Base-by-base conservation (phyloP, 1,140 invertebrate species). In the Drosophila repletoides region DNA sequence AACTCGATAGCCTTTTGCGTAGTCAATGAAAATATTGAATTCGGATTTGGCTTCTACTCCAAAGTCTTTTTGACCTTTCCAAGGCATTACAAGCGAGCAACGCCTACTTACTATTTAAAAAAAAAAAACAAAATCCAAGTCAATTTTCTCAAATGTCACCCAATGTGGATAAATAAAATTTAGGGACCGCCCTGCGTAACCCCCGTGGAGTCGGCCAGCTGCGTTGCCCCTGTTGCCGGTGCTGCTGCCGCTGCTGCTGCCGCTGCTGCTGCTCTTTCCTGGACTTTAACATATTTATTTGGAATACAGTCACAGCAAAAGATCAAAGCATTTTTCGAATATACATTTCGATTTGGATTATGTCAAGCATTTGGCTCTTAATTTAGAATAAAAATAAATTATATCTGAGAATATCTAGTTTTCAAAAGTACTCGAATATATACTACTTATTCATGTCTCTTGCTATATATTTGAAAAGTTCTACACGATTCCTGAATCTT, bases 21-120 rank as follows among this genome's bases (percentile, higher is more conserved):
- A 59, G 64, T 86, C 80, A 84, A 84, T 84, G 80, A 84, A 84
- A 86, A 80, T 68, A 72, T 84, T 79, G 74, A 49, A 65, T 65
- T 68, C n/a, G 31, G 34, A 59, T 60, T 70, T 68, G 53, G 9
- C 29, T 48, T 40, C 29, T 43, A 6, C 12, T 45, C 34, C 6
- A 53, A n/a, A n/a, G n/a, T 29, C 28, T 7, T 17, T 43, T 53
- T 31, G 51, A 19, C 10, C 40, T 65, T 64, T 67, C 52, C 41
- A 52, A 15, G 43, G 58, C 69, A 24, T 17, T 24, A 26, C 34
- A 38, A 26, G 12, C 14, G 24, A 24, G 22, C 34, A 46, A 68
- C 53, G 66, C 71, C 77, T 76, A 73, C 73, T 65, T 73, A 65
- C 67, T 43, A 72, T 73, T 73, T 72, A 29, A 29, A n/a, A n/a